phyloP scores from a whole-genome alignment of 1,140 invertebrate species.

The Conus betulinus region DNA sequence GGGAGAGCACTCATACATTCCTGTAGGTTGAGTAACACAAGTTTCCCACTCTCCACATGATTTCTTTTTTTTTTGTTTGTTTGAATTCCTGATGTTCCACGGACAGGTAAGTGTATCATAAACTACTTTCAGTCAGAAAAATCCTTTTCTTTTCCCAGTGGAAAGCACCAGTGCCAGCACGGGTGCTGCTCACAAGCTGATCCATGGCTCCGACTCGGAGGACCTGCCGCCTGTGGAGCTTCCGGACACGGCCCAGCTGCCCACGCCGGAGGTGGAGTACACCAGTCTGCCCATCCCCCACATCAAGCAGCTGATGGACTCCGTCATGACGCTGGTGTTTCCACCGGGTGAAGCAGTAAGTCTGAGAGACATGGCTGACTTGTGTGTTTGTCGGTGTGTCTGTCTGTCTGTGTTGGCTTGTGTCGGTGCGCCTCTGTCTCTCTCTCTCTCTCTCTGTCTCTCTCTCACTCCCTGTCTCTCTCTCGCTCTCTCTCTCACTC shows the following conservation, averaged over 20 bases:
- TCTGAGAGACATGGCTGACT: neutral
- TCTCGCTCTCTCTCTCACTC: neutral
- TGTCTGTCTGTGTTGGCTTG: neutral
- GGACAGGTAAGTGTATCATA: too few relatives aligned
- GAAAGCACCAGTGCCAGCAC: constrained; percentile 52
- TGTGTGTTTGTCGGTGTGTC: neutral
- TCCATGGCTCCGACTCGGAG: constrained; percentile 62
- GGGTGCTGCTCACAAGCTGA: constrained; percentile 59
- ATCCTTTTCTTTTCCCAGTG: neutral
- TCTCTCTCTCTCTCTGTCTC: neutral
- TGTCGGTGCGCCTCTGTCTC: neutral
- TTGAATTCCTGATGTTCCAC: too few relatives aligned
- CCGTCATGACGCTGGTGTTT: constrained; percentile 69
- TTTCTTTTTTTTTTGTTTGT: too few relatives aligned
- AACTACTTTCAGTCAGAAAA: too few relatives aligned
- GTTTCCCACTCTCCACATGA: too few relatives aligned
- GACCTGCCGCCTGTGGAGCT: constrained; percentile 66
- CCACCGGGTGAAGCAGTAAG: constrained; percentile 68
- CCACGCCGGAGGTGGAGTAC: constrained; percentile 70
- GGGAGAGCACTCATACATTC: too few relatives aligned
- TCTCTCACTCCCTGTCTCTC: neutral
- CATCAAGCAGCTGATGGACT: constrained; percentile 72
- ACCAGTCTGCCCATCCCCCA: constrained; percentile 60
- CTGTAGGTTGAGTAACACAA: too few relatives aligned
- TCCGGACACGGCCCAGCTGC: constrained; percentile 63